Percentiles rank a stretch among this genome's conserved stretches.
These are phyloP conservation scores for Ischnus inquisitorius DNA, from an alignment of 2,888 invertebrate species.

Conservation along the genomic window DNA sequence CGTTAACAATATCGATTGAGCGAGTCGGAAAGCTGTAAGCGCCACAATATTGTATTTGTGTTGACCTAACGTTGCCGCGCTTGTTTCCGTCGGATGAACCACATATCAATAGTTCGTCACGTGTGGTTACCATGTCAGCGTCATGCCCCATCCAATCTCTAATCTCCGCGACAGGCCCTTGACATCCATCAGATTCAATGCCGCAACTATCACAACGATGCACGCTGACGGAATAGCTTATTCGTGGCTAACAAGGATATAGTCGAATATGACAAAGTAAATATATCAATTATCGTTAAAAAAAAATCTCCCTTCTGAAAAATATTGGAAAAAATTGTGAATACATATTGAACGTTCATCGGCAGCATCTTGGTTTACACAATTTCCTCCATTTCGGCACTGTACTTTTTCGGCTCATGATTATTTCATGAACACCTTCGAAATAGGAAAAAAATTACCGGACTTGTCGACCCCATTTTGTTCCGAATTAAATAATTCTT, in stretches of 20 bases:
- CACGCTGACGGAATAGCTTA: too few relatives aligned
- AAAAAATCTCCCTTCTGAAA: too few relatives aligned
- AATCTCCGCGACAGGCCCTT: neutral
- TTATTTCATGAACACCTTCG: too few relatives aligned
- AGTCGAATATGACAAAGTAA: neutral
- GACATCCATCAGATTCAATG: neutral
- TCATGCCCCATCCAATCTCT: conserved; percentile 2
- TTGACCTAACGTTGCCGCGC: neutral
- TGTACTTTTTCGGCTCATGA: too few relatives aligned
- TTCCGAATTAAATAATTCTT: neutral
- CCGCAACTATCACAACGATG: neutral
- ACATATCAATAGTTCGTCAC: conserved; percentile 1
- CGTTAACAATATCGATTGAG: neutral
- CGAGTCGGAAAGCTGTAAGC: neutral
- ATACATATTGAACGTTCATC: too few relatives aligned
- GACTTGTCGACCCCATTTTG: too few relatives aligned
- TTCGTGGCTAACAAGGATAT: neutral
- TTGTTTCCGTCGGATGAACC: neutral
- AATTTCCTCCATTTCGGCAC: too few relatives aligned
- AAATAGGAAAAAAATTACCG: too few relatives aligned
- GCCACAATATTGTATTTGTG: neutral
- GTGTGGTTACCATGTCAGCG: neutral
- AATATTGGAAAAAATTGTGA: too few relatives aligned
- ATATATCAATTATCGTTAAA: too few relatives aligned
- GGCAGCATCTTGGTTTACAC: too few relatives aligned